phyloP scores from a whole-genome alignment of 1,140 invertebrate species.

The Brachionus sp. region DNA sequence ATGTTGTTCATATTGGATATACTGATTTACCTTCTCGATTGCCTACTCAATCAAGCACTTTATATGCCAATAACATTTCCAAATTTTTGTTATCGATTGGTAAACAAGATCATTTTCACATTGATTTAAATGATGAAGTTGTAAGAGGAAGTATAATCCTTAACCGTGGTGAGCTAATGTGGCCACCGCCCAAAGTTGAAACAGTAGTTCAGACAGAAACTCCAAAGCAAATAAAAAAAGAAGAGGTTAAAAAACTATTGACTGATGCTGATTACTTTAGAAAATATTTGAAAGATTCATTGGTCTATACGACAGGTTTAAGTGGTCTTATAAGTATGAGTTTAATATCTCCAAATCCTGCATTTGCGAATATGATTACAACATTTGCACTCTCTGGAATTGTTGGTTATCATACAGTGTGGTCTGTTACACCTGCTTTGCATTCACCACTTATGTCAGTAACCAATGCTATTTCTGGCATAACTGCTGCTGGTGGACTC shows the following conservation, averaged over 20 bases:
- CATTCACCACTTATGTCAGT: slow-evolving; percentile 89
- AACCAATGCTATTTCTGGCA: slow-evolving; percentile 85
- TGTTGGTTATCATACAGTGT: slow-evolving; percentile 85
- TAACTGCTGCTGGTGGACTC: slow-evolving; percentile 81
- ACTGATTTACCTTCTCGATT: slow-evolving; percentile 79
- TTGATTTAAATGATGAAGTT: slow-evolving; percentile 80
- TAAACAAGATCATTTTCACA: slow-evolving; percentile 71
- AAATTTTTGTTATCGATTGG: slow-evolving; percentile 79
- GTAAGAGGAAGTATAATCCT: slow-evolving; percentile 76
- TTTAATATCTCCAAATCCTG: slow-evolving; percentile 71
- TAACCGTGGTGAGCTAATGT: slow-evolving; percentile 71
- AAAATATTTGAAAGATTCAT: slow-evolving; percentile 66
- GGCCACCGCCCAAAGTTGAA: slow-evolving; percentile 69
- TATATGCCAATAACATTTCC: slow-evolving; percentile 85
- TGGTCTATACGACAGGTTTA: slow-evolving; percentile 69
- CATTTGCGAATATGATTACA: slow-evolving; percentile 80
- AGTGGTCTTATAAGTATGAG: slow-evolving; percentile 63
- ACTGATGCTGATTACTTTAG: slow-evolving; percentile 60
- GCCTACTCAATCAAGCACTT: slow-evolving; percentile 77
- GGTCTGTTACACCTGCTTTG: slow-evolving; percentile 82
- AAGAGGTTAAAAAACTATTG: slow-evolving; percentile 47
- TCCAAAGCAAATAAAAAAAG: slow-evolving; percentile 56
- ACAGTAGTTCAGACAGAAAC: slow-evolving; percentile 47
- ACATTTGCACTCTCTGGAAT: slow-evolving; percentile 77
- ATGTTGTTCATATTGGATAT: slow-evolving; percentile 78